Evolutionary conservation across 2,113 vertebrate genomes (phyloP).

Genomic region (Ranitomeya variabilis): DNA sequence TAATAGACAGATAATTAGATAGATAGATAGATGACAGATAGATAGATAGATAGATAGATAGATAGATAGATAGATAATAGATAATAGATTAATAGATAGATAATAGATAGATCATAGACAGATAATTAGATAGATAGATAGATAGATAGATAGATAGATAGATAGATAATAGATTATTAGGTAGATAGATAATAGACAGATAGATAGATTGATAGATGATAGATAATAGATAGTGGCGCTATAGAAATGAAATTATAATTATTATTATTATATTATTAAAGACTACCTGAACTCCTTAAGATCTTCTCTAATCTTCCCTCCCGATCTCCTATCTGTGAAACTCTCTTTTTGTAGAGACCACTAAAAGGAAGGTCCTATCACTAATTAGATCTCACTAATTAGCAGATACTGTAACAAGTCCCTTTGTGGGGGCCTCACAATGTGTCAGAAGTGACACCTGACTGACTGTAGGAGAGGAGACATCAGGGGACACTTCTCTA

Average conservation of each 20-base stretch:
- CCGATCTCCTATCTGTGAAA: background rate
- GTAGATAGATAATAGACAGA: background rate
- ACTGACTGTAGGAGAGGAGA: background rate
- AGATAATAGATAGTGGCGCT: background rate
- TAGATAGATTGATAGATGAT: background rate
- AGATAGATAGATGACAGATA: background rate
- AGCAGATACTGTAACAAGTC: background rate
- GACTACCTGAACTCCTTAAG: background rate
- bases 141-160: background rate
- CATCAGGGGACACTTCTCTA: slow-evolving; percentile 1
- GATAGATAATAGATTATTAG: background rate
- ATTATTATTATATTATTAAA: too few species aligned
- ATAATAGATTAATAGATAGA: too few species aligned
- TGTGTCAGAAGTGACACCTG: slow-evolving; percentile 21
- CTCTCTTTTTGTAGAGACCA: background rate
- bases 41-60: too few species aligned
- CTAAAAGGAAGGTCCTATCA: slow-evolving; percentile 24
- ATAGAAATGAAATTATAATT: too few species aligned
- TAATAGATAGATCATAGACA: too few species aligned
- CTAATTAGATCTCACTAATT: slow-evolving; percentile 30
- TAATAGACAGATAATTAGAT: too few species aligned
- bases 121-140: background rate
- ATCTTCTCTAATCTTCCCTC: background rate
- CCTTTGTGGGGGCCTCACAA: background rate
- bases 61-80: too few species aligned